Percentiles rank a stretch among this genome's conserved stretches.
Evolutionary conservation across 2,797 vertebrate genomes (phyloP).

Genomic region (Sternotherus odoratus): DNA sequence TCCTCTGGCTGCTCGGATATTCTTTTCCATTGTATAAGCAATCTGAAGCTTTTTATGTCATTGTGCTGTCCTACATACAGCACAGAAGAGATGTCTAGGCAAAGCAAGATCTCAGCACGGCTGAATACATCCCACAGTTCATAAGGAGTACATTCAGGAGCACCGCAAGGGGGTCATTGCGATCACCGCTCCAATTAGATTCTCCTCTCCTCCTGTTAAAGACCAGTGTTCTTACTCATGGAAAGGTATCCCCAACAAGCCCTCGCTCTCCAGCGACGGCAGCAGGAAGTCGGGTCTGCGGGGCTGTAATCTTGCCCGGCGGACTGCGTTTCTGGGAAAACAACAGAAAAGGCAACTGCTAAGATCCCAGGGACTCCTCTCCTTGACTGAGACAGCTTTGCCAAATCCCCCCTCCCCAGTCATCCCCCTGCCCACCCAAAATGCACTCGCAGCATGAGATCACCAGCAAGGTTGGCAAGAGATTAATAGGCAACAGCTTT

Average conservation of each 20-base stretch:
- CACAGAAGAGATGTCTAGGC: neutral
- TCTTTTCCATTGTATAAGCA: neutral
- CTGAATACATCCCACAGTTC: neutral
- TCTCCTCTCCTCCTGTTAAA: slow-evolving; percentile 9
- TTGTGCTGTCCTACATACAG: neutral
- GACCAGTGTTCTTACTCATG: neutral
- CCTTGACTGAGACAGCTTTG: neutral
- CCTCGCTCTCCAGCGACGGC: slow-evolving; percentile 63
- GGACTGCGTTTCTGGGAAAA: slow-evolving; percentile 70
- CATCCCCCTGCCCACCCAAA: neutral
- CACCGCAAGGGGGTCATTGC: neutral
- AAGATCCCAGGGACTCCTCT: neutral
- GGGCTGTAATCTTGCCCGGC: slow-evolving; percentile 76
- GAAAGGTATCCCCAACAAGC: neutral
- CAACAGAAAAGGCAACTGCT: neutral
- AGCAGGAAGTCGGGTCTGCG: slow-evolving; percentile 78
- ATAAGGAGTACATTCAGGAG: neutral
- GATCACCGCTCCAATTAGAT: neutral
- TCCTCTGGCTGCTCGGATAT: neutral
- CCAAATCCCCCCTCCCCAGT: neutral
- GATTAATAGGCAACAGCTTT: neutral
- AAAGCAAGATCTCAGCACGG: neutral
- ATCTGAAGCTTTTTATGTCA: neutral
- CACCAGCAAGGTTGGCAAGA: neutral
- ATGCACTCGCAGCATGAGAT: neutral